Evolutionary conservation across 2,888 invertebrate species (phyloP).

Genomic region (Campoplex capitator): DNA sequence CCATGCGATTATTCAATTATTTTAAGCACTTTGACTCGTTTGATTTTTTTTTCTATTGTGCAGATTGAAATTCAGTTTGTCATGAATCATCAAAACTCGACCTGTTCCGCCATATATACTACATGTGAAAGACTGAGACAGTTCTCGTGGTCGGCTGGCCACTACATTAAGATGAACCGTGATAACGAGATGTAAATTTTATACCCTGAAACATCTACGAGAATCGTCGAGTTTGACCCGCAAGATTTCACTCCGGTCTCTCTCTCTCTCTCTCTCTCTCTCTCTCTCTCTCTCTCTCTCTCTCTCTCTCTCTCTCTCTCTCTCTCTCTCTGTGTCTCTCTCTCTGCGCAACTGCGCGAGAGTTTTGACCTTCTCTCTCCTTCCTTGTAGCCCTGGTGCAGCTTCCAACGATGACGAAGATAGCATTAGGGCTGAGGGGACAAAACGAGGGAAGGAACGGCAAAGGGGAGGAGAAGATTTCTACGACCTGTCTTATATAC

Average conservation of each 20-base stretch:
- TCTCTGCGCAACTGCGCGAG: background rate
- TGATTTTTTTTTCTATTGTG: background rate
- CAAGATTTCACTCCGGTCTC: slow-evolving; percentile 53
- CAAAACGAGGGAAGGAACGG: background rate
- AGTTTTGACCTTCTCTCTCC: slow-evolving; percentile 10
- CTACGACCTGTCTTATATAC: background rate
- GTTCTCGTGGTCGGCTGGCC: background rate
- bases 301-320: slow-evolving; percentile 3
- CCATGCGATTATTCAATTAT: background rate
- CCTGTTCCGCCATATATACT: background rate
- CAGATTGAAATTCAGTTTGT: background rate
- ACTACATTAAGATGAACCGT: background rate
- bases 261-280: background rate
- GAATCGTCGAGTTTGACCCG: slow-evolving; percentile 62
- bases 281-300: too few species aligned
- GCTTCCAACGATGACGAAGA: slow-evolving; percentile 7
- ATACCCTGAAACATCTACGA: slow-evolving; percentile 53
- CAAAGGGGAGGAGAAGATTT: background rate
- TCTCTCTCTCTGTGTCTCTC: too few species aligned
- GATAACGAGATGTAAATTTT: slow-evolving; percentile 72
- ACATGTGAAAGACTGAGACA: background rate
- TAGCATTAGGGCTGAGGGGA: background rate
- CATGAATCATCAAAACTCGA: background rate
- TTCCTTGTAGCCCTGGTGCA: background rate
- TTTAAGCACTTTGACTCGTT: background rate